phyloP scores from a whole-genome alignment of 2,888 invertebrate genomes.

The Caenorhabditis drosophilae region DNA sequence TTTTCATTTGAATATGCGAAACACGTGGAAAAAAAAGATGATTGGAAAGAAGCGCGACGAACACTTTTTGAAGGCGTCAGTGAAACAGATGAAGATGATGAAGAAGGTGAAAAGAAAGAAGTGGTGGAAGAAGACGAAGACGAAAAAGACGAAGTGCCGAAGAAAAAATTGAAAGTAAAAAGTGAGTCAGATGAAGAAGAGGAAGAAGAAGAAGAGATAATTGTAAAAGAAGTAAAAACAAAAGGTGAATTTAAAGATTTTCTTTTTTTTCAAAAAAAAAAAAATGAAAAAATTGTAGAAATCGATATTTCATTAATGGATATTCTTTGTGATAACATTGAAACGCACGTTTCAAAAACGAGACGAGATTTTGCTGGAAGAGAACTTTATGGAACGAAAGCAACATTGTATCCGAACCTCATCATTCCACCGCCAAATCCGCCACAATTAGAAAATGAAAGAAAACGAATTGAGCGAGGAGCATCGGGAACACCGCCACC shows the following conservation, averaged over 20 bases:
- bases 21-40: neutral
- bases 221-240: neutral
- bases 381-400: constrained; percentile 22
- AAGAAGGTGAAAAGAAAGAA: neutral
- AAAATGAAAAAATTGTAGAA: neutral
- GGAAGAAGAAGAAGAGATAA: neutral
- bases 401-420: constrained; percentile 18
- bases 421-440: constrained; percentile 3
- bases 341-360: constrained; percentile 7
- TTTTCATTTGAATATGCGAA: neutral
- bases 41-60: too few species aligned
- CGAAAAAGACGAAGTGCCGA: neutral
- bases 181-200: constrained; percentile 6
- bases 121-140: constrained; percentile 6
- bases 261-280: neutral
- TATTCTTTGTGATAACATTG: constrained; percentile 13
- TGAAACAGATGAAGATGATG: neutral
- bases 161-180: neutral
- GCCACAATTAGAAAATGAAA: constrained; percentile 7
- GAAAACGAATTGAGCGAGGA: constrained; percentile 12
- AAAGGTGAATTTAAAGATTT: neutral
- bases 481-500: constrained; percentile 30
- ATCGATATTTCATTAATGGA: constrained; percentile 8
- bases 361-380: constrained; percentile 37
- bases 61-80: too few species aligned